Conservation (phyloP, 2,113 vertebrate species). For the Trogon melanurus region DNA sequence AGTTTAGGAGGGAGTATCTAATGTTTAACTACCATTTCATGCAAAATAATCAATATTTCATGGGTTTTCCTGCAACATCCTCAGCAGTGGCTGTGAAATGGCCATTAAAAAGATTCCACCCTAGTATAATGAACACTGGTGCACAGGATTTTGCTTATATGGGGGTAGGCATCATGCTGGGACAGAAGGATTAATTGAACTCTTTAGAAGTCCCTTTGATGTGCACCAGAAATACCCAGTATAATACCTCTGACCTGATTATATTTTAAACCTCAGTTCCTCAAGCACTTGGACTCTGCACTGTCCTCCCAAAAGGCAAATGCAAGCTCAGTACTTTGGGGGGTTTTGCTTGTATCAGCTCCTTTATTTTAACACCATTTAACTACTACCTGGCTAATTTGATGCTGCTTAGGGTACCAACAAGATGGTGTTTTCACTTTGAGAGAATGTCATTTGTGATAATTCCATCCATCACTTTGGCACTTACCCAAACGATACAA, state of each 20-base stretch:
- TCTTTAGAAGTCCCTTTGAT: conserved; percentile 39
- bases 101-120: neutral
- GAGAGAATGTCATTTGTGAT: neutral
- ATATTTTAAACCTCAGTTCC: neutral
- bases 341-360: neutral
- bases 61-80: neutral
- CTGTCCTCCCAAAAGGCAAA: neutral
- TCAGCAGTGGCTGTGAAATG: neutral
- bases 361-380: neutral
- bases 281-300: neutral
- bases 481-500: conserved; percentile 1
- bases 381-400: neutral
- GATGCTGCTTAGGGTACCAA: neutral
- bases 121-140: neutral
- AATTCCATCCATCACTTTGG: conserved; percentile 23
- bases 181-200: neutral
- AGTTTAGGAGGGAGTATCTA: neutral
- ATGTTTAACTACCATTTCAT: neutral
- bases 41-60: neutral
- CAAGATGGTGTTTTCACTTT: neutral
- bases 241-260: neutral
- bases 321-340: neutral
- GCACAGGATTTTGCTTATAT: neutral
- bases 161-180: neutral
- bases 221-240: neutral